Base-by-base conservation (phyloP, 2,888 invertebrate genomes). In the Nycteola revayana region DNA sequence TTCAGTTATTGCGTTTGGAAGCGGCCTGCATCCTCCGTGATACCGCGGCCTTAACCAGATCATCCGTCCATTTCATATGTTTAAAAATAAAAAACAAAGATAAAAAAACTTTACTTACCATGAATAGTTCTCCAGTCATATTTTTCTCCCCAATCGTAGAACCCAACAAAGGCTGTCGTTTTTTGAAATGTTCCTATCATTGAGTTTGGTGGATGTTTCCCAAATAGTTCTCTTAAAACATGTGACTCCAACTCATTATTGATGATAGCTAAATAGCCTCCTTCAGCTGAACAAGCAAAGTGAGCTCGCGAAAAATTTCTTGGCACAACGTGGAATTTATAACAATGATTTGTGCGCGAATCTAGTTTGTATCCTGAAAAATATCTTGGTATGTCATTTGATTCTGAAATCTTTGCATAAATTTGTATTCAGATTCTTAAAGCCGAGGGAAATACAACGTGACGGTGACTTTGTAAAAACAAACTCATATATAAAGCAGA, bases 251-350 rank as follows among this genome's bases (percentile, higher is more conserved):
- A 10, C 0, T 65, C 62, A 5, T 61, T 74, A 51, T 79, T 76
- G 36, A 78, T 66, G 32, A 78, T 60, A 9, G 56, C 60, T 11
- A 78, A 58, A 42, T 78, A 40, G 0, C 62, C 75, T 6, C 73
- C 74, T 37, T 79, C 79, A 0, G 69, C 70, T 1, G 56, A 35
- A 26, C 79, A 79, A 1, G 68, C 43, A 60, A 73, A 67, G 50
- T 58, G 63, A 0, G 76, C 79, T 0, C 69, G 47, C 0, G 66
- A 50, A 65, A 72, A 79, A 2, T 55, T 58, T 1, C 64, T 50
- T 1, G 71, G 65, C 1, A 51, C 38, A 0, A 30, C 39, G 42
- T 78, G 77, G 43, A 75, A 70, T 43, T 80, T 79, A 49, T 80
- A 80, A 32, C 79, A 79, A 10, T 49, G 69, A 1, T 65, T 57